These are phyloP conservation scores for Morone chrysops DNA, from an alignment of 2,113 vertebrate species.

Conservation along the genomic window DNA sequence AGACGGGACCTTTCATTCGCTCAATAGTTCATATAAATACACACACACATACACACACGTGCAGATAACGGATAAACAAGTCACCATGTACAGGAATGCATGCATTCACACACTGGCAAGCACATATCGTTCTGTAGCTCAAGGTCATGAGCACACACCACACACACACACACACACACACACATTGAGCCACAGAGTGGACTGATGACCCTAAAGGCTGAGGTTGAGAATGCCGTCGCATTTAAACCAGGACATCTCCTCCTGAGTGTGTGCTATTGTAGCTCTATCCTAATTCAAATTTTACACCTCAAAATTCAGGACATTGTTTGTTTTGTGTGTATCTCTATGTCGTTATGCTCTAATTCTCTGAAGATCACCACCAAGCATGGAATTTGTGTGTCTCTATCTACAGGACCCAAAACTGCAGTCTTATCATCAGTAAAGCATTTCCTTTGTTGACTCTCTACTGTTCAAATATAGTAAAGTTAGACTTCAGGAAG, in stretches of 20 bases:
- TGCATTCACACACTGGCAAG: too few relatives aligned
- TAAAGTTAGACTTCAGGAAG: too few relatives aligned
- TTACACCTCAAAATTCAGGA: neutral
- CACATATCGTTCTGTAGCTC: neutral
- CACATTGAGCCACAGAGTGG: neutral
- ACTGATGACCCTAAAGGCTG: conserved; percentile 9
- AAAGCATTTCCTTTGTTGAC: neutral
- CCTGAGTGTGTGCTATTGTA: neutral
- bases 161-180: neutral
- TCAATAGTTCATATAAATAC: neutral
- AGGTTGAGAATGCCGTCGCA: neutral
- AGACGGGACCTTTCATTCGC: neutral
- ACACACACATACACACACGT: neutral
- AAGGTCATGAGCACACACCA: neutral
- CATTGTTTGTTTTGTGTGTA: neutral
- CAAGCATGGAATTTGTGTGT: too few relatives aligned
- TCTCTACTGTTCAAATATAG: neutral
- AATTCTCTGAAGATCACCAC: neutral
- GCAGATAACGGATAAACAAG: neutral
- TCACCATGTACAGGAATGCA: neutral
- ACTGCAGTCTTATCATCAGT: neutral
- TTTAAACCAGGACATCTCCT: conserved; percentile 13
- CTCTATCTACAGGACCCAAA: too few relatives aligned
- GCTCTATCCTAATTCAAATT: neutral
- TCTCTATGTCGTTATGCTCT: too few relatives aligned